Base-by-base conservation (phyloP, 2,797 vertebrate genomes). In the Hyperoplus immaculatus region DNA sequence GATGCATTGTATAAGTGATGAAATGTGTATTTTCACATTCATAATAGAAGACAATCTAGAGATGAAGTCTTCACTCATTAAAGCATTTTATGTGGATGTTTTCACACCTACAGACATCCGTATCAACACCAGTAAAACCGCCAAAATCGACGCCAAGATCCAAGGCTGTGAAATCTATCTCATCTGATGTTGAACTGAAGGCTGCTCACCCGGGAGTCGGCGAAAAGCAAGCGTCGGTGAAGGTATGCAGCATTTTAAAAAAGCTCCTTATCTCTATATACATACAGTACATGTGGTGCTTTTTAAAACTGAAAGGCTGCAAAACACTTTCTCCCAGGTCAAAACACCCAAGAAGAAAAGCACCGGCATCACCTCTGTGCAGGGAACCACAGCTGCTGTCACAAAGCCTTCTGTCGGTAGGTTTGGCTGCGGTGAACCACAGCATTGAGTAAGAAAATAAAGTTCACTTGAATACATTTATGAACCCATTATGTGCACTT, bases 361-460 rank as follows among this genome's bases (percentile, higher is more conserved):
- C 59, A 57, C 29, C 29, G 29, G 60, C 54, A 54, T 65, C 15
- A 54, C 69, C 8, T 80, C 79, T 9, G 41, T 60, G 29, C 56
- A 67, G 60, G 54, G 69, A 50, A 1, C 67, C 36, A 4, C 74
- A 56, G 47, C 56, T 21, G 1, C 14, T 69, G 49, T 8, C 64
- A 59, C 57, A 72, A 57, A 69, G 4, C 8, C 64, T 2, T 18
- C 76, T 75, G 29, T 29, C 66, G 78, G 80, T 85, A 74, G 2
- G 63, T 69, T 14, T 56, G 15, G 65, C 6, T 4, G 3, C 50
- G 1, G 4, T 42, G 18, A 13, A 29, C 8, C 1, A 16, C 38
- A 29, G 29, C 21, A 21, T 21, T 21, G 2, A 49, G 5, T 71
- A 13, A 60, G 0, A 65, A 5, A 58, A 29, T 29, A 16, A 0